Percentiles rank a stretch among this genome's conserved stretches.
phyloP scores from a whole-genome alignment of 2,113 vertebrate species.

The Phaethornis superciliosus region DNA sequence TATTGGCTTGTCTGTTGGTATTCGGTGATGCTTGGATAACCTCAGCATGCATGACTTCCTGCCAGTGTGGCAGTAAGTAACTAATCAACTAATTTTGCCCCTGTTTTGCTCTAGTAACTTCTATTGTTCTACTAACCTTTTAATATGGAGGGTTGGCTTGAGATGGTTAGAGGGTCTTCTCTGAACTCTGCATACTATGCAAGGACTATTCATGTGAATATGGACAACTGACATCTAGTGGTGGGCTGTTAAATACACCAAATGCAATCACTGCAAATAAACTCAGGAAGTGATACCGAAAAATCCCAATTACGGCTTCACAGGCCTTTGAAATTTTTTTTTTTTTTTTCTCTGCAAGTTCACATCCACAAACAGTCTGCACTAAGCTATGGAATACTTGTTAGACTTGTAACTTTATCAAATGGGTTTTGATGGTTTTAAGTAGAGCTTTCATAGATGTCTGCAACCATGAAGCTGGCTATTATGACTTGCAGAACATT shows the following conservation, averaged over 20 bases:
- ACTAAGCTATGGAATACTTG: accelerated
- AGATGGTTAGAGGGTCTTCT: neutral
- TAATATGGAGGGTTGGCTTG: neutral
- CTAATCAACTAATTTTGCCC: constrained; percentile 61
- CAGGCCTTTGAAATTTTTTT: neutral
- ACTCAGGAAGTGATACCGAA: neutral
- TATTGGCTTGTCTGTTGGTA: constrained; percentile 88
- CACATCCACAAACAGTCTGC: neutral
- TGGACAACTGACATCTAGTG: neutral
- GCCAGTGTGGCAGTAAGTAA: constrained; percentile 75
- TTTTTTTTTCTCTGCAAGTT: neutral
- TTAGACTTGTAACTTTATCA: neutral
- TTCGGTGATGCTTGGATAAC: constrained; percentile 72
- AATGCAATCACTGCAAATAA: accelerated
- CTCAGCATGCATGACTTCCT: constrained; percentile 51
- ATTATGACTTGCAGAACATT: neutral
- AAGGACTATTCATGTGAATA: neutral
- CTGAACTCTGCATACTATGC: accelerated
- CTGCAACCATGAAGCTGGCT: neutral
- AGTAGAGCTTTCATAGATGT: neutral
- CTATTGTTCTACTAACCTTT: neutral
- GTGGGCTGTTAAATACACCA: neutral
- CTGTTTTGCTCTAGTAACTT: neutral
- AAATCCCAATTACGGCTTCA: accelerated
- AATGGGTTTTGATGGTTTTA: neutral